phyloP scores from a whole-genome alignment of 2,888 invertebrate species.

The Ramazzottius varieornatus region DNA sequence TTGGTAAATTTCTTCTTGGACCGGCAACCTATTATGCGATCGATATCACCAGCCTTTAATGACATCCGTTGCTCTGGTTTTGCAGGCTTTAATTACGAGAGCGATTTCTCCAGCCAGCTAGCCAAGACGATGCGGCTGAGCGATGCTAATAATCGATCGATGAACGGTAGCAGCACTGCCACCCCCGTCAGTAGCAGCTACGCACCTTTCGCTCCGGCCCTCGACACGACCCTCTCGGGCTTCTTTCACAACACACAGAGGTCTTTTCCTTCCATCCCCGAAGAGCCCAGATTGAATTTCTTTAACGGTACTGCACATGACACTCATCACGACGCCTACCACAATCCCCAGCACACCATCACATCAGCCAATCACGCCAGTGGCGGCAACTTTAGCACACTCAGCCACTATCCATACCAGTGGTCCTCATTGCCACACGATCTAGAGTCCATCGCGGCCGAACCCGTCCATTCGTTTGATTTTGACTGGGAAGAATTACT shows the following conservation, averaged over 20 bases:
- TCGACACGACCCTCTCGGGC: background rate
- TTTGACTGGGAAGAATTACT: conserved; percentile 3
- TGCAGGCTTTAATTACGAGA: background rate
- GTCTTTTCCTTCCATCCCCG: background rate
- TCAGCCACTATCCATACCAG: background rate
- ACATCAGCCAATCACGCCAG: background rate
- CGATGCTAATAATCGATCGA: background rate
- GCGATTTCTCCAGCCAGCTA: background rate
- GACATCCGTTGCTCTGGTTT: background rate
- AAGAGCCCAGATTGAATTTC: background rate
- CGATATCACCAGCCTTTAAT: no score
- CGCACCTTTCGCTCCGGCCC: background rate
- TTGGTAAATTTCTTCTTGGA: no score
- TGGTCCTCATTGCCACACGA: background rate
- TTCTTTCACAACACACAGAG: no score
- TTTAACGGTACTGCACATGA: background rate
- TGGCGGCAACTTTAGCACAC: background rate
- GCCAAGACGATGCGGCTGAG: no score
- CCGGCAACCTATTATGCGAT: no score
- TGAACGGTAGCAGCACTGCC: background rate
- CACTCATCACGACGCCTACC: background rate
- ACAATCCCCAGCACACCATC: background rate
- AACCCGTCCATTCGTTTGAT: background rate
- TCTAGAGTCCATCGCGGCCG: background rate
- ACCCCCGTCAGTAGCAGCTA: no score